These are phyloP conservation scores for Leucozona laternaria DNA, from an alignment of 2,888 invertebrate genomes.

Conservation along the genomic window DNA sequence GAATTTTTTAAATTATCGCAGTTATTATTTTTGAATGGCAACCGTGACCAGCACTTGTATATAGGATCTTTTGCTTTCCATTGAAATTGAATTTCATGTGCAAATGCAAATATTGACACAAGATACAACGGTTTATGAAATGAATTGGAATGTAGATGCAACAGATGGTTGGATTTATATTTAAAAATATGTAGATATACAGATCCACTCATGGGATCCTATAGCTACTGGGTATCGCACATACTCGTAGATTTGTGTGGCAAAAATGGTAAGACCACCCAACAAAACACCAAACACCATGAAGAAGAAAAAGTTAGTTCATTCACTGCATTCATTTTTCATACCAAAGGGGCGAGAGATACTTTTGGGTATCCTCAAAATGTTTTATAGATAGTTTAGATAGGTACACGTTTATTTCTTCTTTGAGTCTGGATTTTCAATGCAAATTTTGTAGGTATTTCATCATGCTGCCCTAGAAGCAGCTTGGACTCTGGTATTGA, in stretches of 20 bases:
- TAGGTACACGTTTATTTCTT: neutral
- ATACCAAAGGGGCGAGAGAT: constrained; percentile 24
- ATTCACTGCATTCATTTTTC: constrained; percentile 59
- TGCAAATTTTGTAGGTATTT: constrained; percentile 24
- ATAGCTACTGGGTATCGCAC: neutral
- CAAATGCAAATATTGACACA: constrained; percentile 70
- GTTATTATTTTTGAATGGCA: neutral
- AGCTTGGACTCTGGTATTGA: constrained; percentile 10
- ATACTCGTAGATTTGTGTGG: neutral
- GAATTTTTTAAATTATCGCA: too few relatives aligned
- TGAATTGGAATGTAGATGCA: constrained; percentile 69
- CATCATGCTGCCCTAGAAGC: neutral
- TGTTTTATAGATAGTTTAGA: neutral
- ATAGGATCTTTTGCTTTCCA: constrained; percentile 42
- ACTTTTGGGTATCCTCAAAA: constrained; percentile 31
- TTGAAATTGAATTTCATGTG: constrained; percentile 72
- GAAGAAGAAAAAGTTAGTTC: neutral
- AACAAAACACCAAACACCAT: neutral
- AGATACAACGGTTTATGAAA: constrained; percentile 68
- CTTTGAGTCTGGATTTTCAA: neutral
- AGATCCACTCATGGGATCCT: constrained; percentile 7
- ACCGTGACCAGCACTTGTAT: neutral
- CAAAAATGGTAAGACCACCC: neutral
- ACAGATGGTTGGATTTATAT: constrained; percentile 56
- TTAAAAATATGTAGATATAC: neutral